Evolutionary conservation across 2,797 vertebrate genomes (phyloP).

Genomic region (Antennarius maculatus): DNA sequence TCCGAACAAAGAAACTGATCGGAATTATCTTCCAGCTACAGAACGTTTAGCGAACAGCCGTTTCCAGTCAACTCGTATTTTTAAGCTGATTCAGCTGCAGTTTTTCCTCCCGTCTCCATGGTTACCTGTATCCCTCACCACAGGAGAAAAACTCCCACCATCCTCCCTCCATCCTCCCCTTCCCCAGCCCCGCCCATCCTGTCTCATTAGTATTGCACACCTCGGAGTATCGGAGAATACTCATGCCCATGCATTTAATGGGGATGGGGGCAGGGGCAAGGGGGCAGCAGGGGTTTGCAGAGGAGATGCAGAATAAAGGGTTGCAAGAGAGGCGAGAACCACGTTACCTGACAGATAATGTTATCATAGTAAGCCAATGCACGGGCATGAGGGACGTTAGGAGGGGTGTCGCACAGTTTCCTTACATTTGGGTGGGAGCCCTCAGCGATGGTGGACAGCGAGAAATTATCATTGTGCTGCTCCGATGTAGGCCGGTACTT

Average conservation of each 20-base stretch:
- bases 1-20: neutral
- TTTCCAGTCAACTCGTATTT: too few relatives aligned
- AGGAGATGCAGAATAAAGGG: constrained; percentile 69
- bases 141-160: constrained; percentile 47
- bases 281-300: constrained; percentile 54
- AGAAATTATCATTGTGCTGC: constrained; percentile 99
- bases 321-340: constrained; percentile 81
- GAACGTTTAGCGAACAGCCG: constrained; percentile 8
- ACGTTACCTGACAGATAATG: constrained; percentile 94
- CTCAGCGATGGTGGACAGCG: constrained; percentile 98
- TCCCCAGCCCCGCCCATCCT: constrained; percentile 24
- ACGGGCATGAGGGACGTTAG: constrained; percentile 89
- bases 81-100: too few relatives aligned
- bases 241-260: constrained; percentile 78
- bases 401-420: constrained; percentile 86
- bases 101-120: too few relatives aligned
- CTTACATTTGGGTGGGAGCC: constrained; percentile 99
- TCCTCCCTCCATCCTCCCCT: constrained; percentile 2
- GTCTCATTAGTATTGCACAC: constrained; percentile 40
- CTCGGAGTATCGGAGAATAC: constrained; percentile 51
- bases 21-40: too few relatives aligned
- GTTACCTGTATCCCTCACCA: neutral
- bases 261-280: constrained; percentile 1
- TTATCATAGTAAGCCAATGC: constrained; percentile 94
- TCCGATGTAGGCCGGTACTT: constrained; percentile 96